Percentiles rank a stretch among this genome's conserved stretches.
Evolutionary conservation across 2,888 invertebrate genomes (phyloP).

Genomic region (Chloromyia formosa): DNA sequence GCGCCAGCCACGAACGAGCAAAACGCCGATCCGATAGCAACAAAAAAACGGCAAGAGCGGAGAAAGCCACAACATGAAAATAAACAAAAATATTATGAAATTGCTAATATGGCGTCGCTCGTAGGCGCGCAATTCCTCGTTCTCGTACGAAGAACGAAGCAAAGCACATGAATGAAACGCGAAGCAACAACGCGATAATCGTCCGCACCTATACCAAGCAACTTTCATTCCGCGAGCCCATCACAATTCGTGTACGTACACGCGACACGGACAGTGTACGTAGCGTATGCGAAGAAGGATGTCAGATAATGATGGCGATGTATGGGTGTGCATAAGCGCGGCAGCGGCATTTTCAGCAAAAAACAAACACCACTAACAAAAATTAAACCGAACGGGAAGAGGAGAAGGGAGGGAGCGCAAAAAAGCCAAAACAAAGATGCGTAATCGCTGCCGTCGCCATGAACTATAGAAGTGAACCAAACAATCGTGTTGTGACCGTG

Average conservation of each 20-base stretch:
- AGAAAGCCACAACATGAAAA: slow-evolving; percentile 14
- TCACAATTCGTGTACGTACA: slow-evolving; percentile 16
- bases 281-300: slow-evolving; percentile 10
- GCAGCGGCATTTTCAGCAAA: slow-evolving; percentile 30
- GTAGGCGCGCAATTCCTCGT: slow-evolving; percentile 42
- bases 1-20: slow-evolving; percentile 1
- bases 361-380: not conserved
- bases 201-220: not conserved
- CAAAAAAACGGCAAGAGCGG: not conserved
- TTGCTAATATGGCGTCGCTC: slow-evolving; percentile 47
- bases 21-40: not conserved
- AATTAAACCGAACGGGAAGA: not conserved
- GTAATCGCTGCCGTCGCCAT: slow-evolving; percentile 26
- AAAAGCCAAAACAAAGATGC: slow-evolving; percentile 40
- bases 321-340: slow-evolving; percentile 1
- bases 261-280: not conserved
- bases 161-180: slow-evolving; percentile 27
- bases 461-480: slow-evolving; percentile 13
- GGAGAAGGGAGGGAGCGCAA: slow-evolving; percentile 24
- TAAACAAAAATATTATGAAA: slow-evolving; percentile 47
- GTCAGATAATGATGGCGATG: slow-evolving; percentile 27
- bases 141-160: not conserved
- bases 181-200: not conserved
- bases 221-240: too few relatives aligned
- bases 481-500: not conserved